Conservation (phyloP, 53 echinoderm and acorn worm species). For the Actinopyga echinites region DNA sequence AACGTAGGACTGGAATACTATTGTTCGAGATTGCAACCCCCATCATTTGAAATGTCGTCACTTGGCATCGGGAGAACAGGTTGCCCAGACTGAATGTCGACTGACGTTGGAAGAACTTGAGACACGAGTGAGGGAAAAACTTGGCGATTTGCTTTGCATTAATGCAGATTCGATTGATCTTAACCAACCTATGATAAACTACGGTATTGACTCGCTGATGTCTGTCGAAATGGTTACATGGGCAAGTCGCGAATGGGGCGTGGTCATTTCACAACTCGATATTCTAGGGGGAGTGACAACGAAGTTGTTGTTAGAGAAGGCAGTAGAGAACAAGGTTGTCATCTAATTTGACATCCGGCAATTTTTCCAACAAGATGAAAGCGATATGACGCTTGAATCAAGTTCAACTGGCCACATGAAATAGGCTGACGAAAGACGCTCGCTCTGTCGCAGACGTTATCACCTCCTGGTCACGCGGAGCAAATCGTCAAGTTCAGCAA, state of each 20-base stretch:
- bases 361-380: too few relatives aligned
- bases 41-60: constrained; percentile 82
- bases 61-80: constrained; percentile 63
- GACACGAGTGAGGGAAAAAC: constrained; percentile 69
- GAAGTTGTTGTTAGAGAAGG: constrained; percentile 71
- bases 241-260: constrained; percentile 83
- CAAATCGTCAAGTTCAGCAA: too few relatives aligned
- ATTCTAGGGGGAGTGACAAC: constrained; percentile 90
- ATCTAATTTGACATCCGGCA: constrained; percentile 20
- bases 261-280: constrained; percentile 91
- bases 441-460: too few relatives aligned
- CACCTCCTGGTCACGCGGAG: too few relatives aligned
- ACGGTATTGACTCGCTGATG: constrained; percentile 94
- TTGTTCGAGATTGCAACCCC: constrained; percentile 53
- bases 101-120: constrained; percentile 73
- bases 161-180: constrained; percentile 83
- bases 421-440: too few relatives aligned
- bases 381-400: too few relatives aligned
- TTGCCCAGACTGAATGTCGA: constrained; percentile 58
- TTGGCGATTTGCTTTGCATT: constrained; percentile 87
- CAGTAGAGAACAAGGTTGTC: constrained; percentile 66
- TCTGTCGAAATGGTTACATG: constrained; percentile 97
- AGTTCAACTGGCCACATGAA: too few relatives aligned
- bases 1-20: constrained; percentile 77
- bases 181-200: constrained; percentile 95